Percentiles rank a stretch among this genome's conserved stretches.
Evolutionary conservation across 1,140 invertebrate genomes (phyloP).

Genomic region (Parasteatoda tepidariorum): DNA sequence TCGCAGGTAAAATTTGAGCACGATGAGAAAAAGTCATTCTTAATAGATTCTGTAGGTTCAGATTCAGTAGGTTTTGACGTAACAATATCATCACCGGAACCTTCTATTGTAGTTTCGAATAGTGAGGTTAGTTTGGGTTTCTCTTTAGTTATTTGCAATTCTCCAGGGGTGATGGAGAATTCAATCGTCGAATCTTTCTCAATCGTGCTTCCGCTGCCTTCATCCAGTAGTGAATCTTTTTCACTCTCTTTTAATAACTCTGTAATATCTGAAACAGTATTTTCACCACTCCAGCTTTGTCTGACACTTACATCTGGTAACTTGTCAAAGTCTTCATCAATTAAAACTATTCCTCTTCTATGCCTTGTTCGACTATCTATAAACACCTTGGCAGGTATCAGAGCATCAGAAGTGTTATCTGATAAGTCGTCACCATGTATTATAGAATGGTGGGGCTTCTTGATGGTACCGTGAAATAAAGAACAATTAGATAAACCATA

Average conservation of each 20-base stretch:
- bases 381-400: too few species aligned
- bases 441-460: background rate
- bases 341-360: slow-evolving; percentile 26
- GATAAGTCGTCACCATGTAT: background rate
- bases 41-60: background rate
- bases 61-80: background rate
- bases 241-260: background rate
- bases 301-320: background rate
- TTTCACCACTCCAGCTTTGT: slow-evolving; percentile 9
- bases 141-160: background rate
- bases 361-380: background rate
- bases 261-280: background rate
- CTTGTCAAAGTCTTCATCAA: slow-evolving; percentile 24
- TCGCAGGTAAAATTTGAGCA: slow-evolving; percentile 22
- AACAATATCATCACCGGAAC: background rate
- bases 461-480: background rate
- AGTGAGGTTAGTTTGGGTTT: background rate
- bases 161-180: background rate
- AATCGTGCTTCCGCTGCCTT: background rate
- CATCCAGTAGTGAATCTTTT: background rate
- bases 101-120: background rate
- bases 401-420: background rate
- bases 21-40: background rate
- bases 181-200: background rate
- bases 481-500: background rate